phyloP scores from a whole-genome alignment of 1,140 invertebrate genomes.

The Brachionus calyciflorus region DNA sequence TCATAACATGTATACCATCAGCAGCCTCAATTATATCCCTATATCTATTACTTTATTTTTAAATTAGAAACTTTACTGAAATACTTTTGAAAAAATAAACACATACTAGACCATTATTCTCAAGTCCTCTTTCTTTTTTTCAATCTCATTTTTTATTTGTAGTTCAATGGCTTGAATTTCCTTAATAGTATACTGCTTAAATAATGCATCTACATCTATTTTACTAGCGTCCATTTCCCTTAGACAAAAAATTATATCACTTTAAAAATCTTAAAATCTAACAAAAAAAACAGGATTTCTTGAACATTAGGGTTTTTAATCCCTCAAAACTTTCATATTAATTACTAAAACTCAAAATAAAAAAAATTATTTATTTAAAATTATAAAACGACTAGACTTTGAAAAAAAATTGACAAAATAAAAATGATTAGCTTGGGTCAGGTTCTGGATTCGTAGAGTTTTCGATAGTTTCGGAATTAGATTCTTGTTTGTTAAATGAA shows the following conservation, averaged over 20 bases:
- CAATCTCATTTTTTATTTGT: conserved; percentile 42
- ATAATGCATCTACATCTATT: conserved; percentile 43
- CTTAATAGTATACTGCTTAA: conserved; percentile 46
- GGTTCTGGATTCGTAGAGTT: neutral
- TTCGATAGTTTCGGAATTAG: neutral
- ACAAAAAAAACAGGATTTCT: neutral
- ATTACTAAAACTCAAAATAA: neutral
- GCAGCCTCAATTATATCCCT: conserved; percentile 41
- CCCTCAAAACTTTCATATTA: neutral
- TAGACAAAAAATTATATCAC: neutral
- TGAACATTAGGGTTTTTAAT: neutral
- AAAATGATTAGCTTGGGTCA: neutral
- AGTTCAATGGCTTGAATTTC: conserved; percentile 34
- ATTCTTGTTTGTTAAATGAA: neutral
- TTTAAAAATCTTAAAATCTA: neutral
- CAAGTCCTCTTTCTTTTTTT: conserved; percentile 46
- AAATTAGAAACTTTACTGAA: neutral
- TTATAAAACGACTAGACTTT: neutral
- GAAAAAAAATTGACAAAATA: neutral
- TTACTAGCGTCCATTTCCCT: conserved; percentile 38
- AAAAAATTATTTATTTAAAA: neutral
- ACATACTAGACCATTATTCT: conserved; percentile 44
- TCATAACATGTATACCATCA: conserved; percentile 46
- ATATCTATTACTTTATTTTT: conserved; percentile 35
- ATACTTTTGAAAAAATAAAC: neutral